Conservation (phyloP, 2,888 invertebrate genomes). For the Stenchaetothrips biformis region DNA sequence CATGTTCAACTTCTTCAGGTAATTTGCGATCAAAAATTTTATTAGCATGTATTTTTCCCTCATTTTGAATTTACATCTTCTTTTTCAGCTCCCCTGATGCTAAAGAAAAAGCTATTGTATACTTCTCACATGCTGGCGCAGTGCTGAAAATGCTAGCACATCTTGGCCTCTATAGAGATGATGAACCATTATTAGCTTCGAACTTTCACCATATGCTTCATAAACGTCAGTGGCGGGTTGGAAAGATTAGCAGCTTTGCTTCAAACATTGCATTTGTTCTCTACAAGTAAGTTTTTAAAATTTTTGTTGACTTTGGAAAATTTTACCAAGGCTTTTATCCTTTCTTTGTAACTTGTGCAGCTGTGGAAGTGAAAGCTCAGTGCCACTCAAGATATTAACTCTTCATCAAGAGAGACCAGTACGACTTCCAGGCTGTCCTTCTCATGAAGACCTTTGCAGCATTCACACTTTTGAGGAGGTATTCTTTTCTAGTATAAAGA, state of each 20-base stretch:
- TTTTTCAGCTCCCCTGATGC: conserved; percentile 3
- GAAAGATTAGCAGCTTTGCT: conserved; percentile 71
- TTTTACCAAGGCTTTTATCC: background rate
- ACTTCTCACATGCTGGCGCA: conserved; percentile 81
- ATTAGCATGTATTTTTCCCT: conserved; percentile 30
- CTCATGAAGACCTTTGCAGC: conserved; percentile 58
- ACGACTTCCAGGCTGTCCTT: conserved; percentile 63
- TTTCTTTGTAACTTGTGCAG: conserved; percentile 45
- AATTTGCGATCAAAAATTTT: conserved; percentile 40
- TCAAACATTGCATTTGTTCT: conserved; percentile 72
- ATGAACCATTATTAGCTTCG: conserved; percentile 54
- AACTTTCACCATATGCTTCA: conserved; percentile 43
- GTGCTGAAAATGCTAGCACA: conserved; percentile 69
- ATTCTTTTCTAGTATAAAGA: conserved; percentile 56
- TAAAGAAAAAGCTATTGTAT: conserved; percentile 45
- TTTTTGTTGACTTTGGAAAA: background rate
- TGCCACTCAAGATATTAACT: conserved; percentile 53
- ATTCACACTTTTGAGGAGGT: conserved; percentile 53
- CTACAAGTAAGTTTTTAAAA: conserved; percentile 55
- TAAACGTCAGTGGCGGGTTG: conserved; percentile 50
- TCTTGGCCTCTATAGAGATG: conserved; percentile 66
- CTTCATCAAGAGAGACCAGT: conserved; percentile 71
- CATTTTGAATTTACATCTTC: conserved; percentile 26
- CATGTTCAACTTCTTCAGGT: conserved; percentile 66
- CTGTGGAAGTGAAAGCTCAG: conserved; percentile 46